Evolutionary conservation across 2,888 invertebrate species (phyloP).

Genomic region (Pyrochroa serraticornis): DNA sequence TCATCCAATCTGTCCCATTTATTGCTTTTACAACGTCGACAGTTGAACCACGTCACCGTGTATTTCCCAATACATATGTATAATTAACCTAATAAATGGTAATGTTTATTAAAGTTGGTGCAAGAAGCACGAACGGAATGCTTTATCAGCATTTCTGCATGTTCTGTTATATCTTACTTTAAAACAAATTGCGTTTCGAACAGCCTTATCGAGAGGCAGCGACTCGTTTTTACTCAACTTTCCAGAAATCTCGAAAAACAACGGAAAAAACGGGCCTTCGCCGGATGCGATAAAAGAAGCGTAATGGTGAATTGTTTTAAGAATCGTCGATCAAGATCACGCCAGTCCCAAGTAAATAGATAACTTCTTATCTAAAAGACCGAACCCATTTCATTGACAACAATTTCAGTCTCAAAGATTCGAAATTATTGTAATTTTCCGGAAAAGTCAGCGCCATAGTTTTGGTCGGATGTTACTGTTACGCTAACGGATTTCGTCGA

Average conservation of each 20-base stretch:
- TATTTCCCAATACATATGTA: slow-evolving; percentile 33
- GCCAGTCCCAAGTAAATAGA: too few relatives aligned
- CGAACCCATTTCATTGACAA: neutral
- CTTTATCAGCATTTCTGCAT: slow-evolving; percentile 37
- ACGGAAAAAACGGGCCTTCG: too few relatives aligned
- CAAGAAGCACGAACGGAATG: slow-evolving; percentile 39
- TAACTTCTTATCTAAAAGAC: too few relatives aligned
- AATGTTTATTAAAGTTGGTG: slow-evolving; percentile 32
- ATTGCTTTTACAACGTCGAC: slow-evolving; percentile 21
- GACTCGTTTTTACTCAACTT: neutral
- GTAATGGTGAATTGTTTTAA: too few relatives aligned
- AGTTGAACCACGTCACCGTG: slow-evolving; percentile 16
- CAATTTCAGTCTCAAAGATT: neutral
- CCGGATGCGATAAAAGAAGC: too few relatives aligned
- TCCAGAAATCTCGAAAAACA: too few relatives aligned
- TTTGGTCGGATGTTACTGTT: neutral
- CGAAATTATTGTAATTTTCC: too few relatives aligned
- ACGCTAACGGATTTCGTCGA: slow-evolving; percentile 2
- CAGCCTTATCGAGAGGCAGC: slow-evolving; percentile 11
- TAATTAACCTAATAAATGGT: slow-evolving; percentile 38
- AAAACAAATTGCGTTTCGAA: slow-evolving; percentile 1
- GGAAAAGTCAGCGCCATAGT: too few relatives aligned
- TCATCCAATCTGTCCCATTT: slow-evolving; percentile 27
- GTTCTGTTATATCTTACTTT: slow-evolving; percentile 2
- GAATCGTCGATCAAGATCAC: too few relatives aligned